phyloP scores from a whole-genome alignment of 2,113 vertebrate genomes.

The Irena cyanogastra region DNA sequence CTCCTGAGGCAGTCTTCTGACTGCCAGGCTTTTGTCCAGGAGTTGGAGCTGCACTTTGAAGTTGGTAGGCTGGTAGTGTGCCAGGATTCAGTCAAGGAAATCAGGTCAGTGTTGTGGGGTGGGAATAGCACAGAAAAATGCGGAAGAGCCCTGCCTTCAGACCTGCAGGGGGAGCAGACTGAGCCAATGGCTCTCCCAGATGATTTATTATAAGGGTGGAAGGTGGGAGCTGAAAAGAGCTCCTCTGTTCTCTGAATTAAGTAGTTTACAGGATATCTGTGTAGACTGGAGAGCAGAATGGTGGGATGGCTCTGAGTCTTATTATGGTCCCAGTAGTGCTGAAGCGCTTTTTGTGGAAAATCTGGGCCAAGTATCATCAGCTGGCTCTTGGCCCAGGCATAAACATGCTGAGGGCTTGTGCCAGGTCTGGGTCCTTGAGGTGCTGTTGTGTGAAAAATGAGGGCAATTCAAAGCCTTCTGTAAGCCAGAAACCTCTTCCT shows the following conservation, averaged over 20 bases:
- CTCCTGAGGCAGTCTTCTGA: neutral
- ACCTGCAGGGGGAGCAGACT: neutral
- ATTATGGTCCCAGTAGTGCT: neutral
- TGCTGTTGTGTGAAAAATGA: neutral
- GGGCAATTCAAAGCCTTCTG: neutral
- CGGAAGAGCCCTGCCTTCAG: neutral
- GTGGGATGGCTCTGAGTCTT: neutral
- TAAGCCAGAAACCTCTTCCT: neutral
- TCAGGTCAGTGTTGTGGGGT: neutral
- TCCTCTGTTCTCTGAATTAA: neutral
- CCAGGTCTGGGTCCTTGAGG: neutral
- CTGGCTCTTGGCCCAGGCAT: neutral
- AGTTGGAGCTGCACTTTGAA: neutral
- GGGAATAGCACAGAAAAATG: neutral
- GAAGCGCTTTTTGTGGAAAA: neutral
- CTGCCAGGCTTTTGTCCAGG: neutral
- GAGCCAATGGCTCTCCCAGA: neutral
- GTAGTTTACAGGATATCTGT: neutral
- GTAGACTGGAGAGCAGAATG: neutral
- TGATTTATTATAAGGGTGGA: neutral
- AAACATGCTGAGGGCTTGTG: neutral
- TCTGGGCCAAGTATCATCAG: neutral
- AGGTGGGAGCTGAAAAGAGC: neutral
- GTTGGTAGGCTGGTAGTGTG: conserved; percentile 8
- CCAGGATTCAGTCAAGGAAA: neutral